A percentile compares a stretch with the other conserved stretches of the same genome.
Evolutionary conservation across 1,140 invertebrate genomes (phyloP).

Genomic region (Leptopilina boulardi): DNA sequence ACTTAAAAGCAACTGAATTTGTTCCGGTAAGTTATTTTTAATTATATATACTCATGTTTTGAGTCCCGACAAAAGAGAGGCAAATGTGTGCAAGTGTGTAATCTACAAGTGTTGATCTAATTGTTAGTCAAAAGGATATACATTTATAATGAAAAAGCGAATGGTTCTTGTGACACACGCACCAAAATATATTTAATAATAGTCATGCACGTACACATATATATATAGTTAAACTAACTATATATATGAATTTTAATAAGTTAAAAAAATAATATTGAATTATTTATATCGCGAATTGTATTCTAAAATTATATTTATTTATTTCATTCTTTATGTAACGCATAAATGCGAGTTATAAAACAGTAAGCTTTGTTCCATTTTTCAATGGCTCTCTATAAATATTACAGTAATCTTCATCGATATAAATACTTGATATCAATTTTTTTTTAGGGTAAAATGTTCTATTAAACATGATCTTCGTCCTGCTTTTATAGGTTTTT

Average conservation of each 20-base stretch:
- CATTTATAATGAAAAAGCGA: conserved; percentile 9
- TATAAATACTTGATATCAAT: too few species aligned
- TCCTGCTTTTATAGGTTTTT: too few species aligned
- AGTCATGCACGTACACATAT: neutral
- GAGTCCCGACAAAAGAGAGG: neutral
- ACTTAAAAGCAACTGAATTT: neutral
- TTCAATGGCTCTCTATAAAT: too few species aligned
- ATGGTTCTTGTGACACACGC: conserved; percentile 20
- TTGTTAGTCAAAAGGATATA: conserved; percentile 25
- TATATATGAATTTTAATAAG: neutral
- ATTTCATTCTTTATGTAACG: neutral
- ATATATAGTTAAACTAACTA: too few species aligned
- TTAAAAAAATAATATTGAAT: neutral
- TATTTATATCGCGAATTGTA: conserved; percentile 1
- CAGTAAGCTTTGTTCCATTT: too few species aligned
- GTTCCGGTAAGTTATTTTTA: neutral
- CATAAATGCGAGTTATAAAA: too few species aligned
- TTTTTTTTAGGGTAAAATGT: too few species aligned
- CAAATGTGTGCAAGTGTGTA: conserved; percentile 5
- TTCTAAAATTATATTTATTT: neutral
- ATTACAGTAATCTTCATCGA: too few species aligned
- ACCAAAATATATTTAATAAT: neutral
- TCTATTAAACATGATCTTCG: too few species aligned
- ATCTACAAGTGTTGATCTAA: conserved; percentile 20
- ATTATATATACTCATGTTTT: neutral